Conservation (phyloP, 1,140 invertebrate genomes). For the Lerema accius region DNA sequence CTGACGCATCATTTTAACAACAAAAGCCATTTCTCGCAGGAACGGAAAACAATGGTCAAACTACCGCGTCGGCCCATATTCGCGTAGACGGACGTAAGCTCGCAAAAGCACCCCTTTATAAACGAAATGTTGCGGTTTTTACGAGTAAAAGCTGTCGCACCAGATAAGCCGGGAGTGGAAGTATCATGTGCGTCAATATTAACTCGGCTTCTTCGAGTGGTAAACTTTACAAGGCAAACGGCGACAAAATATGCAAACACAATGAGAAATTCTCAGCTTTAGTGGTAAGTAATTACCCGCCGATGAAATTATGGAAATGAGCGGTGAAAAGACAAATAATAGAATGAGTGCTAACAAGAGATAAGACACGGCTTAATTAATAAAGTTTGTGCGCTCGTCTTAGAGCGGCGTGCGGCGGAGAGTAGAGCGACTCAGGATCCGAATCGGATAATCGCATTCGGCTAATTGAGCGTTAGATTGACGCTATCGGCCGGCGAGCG, state of each 20-base stretch:
- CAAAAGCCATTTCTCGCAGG: slow-evolving; percentile 61
- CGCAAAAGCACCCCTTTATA: slow-evolving; percentile 39
- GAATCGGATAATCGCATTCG: slow-evolving; percentile 79
- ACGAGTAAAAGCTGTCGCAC: slow-evolving; percentile 37
- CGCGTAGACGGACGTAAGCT: slow-evolving; percentile 35
- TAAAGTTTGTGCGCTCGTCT: slow-evolving; percentile 79
- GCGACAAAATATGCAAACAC: slow-evolving; percentile 74
- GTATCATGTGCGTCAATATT: slow-evolving; percentile 38
- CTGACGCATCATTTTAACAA: slow-evolving; percentile 71
- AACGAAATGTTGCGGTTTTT: slow-evolving; percentile 38
- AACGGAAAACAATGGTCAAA: slow-evolving; percentile 49
- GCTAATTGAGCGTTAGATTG: slow-evolving; percentile 81
- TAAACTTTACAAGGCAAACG: slow-evolving; percentile 58
- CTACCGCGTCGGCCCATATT: slow-evolving; percentile 40
- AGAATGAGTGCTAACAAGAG: slow-evolving; percentile 83
- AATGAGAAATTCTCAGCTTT: slow-evolving; percentile 65
- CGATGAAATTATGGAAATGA: slow-evolving; percentile 82
- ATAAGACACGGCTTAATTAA: slow-evolving; percentile 83
- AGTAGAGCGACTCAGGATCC: slow-evolving; percentile 67
- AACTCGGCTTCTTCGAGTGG: slow-evolving; percentile 42
- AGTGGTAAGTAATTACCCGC: slow-evolving; percentile 76
- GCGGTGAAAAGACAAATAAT: slow-evolving; percentile 82
- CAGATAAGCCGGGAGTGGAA: slow-evolving; percentile 33
- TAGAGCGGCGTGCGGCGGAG: slow-evolving; percentile 58
- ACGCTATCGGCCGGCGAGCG: slow-evolving; percentile 62